A percentile compares a stretch with the other conserved stretches of the same genome.
These are phyloP conservation scores for Crotalus viridis DNA, from an alignment of 2,113 vertebrate species.

Conservation along the genomic window DNA sequence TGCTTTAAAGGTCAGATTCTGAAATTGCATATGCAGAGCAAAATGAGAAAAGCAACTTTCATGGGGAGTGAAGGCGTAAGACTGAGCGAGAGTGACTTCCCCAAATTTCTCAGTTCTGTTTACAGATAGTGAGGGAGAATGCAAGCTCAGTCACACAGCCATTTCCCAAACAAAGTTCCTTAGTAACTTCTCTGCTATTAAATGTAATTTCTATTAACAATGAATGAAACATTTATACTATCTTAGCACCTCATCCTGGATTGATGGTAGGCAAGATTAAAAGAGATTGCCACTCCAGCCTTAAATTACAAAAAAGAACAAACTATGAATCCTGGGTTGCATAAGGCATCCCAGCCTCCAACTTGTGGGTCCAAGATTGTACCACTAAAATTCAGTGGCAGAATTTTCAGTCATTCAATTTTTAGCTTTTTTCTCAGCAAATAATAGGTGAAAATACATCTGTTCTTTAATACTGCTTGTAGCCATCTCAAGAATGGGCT, in stretches of 20 bases:
- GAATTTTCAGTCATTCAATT: background rate
- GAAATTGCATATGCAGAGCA: background rate
- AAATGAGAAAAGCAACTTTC: background rate
- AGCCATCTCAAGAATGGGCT: background rate
- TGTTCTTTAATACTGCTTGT: background rate
- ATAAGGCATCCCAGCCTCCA: background rate
- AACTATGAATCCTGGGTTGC: background rate
- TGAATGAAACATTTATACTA: background rate
- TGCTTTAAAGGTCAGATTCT: conserved; percentile 74
- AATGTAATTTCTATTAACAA: background rate
- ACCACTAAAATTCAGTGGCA: background rate
- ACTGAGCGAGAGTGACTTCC: background rate
- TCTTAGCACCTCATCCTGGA: background rate
- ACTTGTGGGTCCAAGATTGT: background rate
- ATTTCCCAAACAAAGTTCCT: background rate
- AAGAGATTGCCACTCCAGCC: background rate
- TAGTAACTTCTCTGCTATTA: background rate
- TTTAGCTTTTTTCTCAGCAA: background rate
- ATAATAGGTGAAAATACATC: background rate
- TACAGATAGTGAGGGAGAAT: no score
- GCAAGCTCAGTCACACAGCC: background rate
- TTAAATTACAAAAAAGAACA: background rate
- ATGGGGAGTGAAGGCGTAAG: background rate
- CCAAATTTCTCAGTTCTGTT: background rate
- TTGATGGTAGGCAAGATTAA: background rate